Evolutionary conservation across 2,888 invertebrate species (phyloP), one percentile per base, ranked within the genome.

Genomic region (Tenthredo notha): DNA sequence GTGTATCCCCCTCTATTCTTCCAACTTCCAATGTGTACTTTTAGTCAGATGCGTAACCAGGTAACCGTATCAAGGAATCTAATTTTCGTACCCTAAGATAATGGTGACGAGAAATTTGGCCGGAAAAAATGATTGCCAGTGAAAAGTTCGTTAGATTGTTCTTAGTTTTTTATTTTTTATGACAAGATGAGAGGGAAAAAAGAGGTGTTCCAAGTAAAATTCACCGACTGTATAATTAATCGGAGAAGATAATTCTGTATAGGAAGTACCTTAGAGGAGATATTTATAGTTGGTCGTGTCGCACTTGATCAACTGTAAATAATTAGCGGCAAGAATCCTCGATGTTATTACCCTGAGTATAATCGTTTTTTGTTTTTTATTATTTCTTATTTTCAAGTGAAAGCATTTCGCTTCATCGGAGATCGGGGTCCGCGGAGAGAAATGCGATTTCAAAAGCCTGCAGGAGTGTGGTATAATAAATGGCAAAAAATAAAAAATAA

Each of bases 341-440:
- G 21, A 15, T 3, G 3, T 74, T 43, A n/a, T 40, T 43, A 0
- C 21, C 21, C n/a, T 6, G 10, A 43, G 74, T 7, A 2, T 74
- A 6, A 10, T 37, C 9, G 1, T 33, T 1, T 29, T 18, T 29
- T 37, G n/a, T 70, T 70, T 5, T 15, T 47, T 10, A 15, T 25
- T n/a, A 12, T 12, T 18, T 18, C 33, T 80, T 37, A 21, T 80
- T 61, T 58, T 80, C 61, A 5, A 40, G 61, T 50, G 80, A 80
- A 80, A 80, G 58, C 61, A 80, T 80, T 61, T 80, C 80, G 80
- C 80, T 80, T 80, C n/a, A 58, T 80, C 61, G 80, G 58, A 61
- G 58, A 58, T 80, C 80, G 80, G 18, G 80, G 61, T 61, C 21
- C 40, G 18, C n/a, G n/a, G 61, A 61, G 80, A 80, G 80, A 80